Conservation (phyloP, 2,888 invertebrate species). For the Diarsia rubi region DNA sequence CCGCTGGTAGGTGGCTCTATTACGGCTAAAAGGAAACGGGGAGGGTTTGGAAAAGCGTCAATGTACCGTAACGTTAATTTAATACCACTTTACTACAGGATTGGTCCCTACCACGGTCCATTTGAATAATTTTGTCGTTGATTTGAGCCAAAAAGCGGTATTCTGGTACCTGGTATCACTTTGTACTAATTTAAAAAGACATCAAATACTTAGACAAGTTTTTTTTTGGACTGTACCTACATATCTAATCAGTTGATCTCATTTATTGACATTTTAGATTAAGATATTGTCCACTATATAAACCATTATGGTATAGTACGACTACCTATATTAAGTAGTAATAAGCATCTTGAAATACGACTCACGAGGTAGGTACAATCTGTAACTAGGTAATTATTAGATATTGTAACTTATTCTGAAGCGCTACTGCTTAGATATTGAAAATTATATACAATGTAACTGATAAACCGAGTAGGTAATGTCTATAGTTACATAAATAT, state of each 20-base stretch:
- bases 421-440: slow-evolving; percentile 12
- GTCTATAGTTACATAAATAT: background rate
- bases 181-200: slow-evolving; percentile 41
- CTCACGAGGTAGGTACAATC: slow-evolving; percentile 1
- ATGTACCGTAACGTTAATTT: slow-evolving; percentile 83
- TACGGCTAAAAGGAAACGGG: slow-evolving; percentile 72
- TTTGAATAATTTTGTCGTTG: slow-evolving; percentile 85
- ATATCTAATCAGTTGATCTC: slow-evolving; percentile 45
- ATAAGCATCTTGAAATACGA: background rate
- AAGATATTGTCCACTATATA: slow-evolving; percentile 38
- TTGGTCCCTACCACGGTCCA: slow-evolving; percentile 75
- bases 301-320: slow-evolving; percentile 17
- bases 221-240: slow-evolving; percentile 24
- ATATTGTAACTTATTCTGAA: background rate
- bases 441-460: slow-evolving; percentile 25
- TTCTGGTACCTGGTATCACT: slow-evolving; percentile 40
- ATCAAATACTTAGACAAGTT: slow-evolving; percentile 21
- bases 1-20: slow-evolving; percentile 73
- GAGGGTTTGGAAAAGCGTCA: slow-evolving; percentile 82
- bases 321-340: background rate
- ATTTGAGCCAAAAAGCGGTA: slow-evolving; percentile 71
- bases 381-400: background rate
- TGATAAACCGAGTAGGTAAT: background rate
- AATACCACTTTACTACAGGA: slow-evolving; percentile 77
- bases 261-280: slow-evolving; percentile 48